Evolutionary conservation across 2,113 vertebrate genomes (phyloP).

Genomic region (Zeus faber): DNA sequence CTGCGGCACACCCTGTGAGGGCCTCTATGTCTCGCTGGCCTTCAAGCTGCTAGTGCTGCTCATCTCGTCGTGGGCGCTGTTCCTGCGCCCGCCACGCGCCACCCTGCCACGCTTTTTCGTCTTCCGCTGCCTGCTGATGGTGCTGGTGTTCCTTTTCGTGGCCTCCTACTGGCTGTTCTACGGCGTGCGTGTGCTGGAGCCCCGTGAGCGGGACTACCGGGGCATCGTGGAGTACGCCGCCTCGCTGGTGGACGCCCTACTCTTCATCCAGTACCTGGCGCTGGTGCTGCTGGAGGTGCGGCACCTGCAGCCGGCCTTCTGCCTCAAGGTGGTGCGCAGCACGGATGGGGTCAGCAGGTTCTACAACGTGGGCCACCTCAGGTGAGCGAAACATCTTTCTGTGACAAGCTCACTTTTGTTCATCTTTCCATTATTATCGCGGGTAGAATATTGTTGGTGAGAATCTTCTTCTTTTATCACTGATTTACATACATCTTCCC

Average conservation of each 20-base stretch:
- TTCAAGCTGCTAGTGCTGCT: slow-evolving; percentile 92
- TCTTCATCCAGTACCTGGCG: slow-evolving; percentile 91
- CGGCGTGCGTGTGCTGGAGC: slow-evolving; percentile 84
- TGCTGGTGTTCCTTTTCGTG: slow-evolving; percentile 86
- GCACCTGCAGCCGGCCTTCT: slow-evolving; percentile 90
- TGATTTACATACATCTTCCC: too few relatives aligned
- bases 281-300: slow-evolving; percentile 88
- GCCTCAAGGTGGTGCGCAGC: slow-evolving; percentile 89
- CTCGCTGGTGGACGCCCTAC: slow-evolving; percentile 87
- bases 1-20: slow-evolving; percentile 88
- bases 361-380: slow-evolving; percentile 91
- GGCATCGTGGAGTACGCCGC: slow-evolving; percentile 89
- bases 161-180: slow-evolving; percentile 94
- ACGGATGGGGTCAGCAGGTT: slow-evolving; percentile 87
- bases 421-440: too few relatives aligned
- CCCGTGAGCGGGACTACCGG: slow-evolving; percentile 81
- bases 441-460: too few relatives aligned
- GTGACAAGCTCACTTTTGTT: too few relatives aligned
- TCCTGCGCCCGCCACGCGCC: slow-evolving; percentile 86
- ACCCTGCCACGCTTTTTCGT: slow-evolving; percentile 85
- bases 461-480: too few relatives aligned
- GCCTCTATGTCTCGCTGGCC: slow-evolving; percentile 90
- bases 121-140: slow-evolving; percentile 88
- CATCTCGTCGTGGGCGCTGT: slow-evolving; percentile 90
- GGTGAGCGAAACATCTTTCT: slow-evolving; percentile 59